phyloP scores from a whole-genome alignment of 2,888 invertebrate species.

The Periphyllus acericola region DNA sequence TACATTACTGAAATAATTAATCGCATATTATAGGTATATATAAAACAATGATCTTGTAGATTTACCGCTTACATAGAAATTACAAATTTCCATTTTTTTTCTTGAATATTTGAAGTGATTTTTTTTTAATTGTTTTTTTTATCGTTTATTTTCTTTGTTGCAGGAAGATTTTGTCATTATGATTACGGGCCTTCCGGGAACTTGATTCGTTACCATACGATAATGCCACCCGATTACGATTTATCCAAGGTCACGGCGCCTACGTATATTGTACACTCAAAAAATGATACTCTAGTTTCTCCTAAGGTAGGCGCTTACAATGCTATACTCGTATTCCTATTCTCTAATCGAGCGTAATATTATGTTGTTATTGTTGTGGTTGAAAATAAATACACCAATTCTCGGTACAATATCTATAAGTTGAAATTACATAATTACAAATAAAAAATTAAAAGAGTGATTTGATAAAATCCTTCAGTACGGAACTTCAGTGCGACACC shows the following conservation, averaged over 20 bases:
- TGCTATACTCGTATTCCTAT: background rate
- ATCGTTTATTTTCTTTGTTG: background rate
- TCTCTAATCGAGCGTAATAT: too few species aligned
- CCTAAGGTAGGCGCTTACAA: slow-evolving; percentile 43
- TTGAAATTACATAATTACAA: too few species aligned
- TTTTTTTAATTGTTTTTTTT: too few species aligned
- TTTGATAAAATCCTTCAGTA: too few species aligned
- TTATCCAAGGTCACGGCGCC: slow-evolving; percentile 62
- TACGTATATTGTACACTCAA: slow-evolving; percentile 56
- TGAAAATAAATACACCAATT: too few species aligned
- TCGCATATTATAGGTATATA: too few species aligned
- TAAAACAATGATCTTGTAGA: too few species aligned
- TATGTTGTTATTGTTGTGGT: background rate
- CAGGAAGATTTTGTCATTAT: slow-evolving; percentile 63
- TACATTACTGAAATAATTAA: too few species aligned
- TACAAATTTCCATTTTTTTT: background rate
- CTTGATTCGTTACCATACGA: slow-evolving; percentile 59
- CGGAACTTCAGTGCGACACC: too few species aligned
- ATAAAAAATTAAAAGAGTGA: too few species aligned
- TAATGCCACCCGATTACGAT: slow-evolving; percentile 62
- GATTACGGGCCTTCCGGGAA: slow-evolving; percentile 63
- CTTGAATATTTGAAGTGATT: background rate
- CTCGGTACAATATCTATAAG: background rate
- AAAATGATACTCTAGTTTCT: slow-evolving; percentile 56
- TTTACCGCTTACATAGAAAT: too few species aligned